Conservation (phyloP, 2,797 vertebrate genomes). For the Alauda arvensis region DNA sequence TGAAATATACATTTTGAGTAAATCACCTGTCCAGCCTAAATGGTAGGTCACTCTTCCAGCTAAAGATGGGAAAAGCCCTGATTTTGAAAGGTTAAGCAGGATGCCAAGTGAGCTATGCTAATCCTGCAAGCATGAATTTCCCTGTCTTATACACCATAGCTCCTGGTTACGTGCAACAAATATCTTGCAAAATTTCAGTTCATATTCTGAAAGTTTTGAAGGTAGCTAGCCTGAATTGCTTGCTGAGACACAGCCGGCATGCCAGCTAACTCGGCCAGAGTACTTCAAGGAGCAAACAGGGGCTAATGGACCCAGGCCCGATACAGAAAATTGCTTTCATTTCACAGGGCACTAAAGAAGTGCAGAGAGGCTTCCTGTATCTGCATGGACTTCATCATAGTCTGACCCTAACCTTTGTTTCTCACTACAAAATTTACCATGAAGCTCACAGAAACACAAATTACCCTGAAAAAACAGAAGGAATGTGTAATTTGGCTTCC, state of each 20-base stretch:
- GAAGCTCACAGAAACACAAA: neutral
- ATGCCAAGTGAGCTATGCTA: neutral
- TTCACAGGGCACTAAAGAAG: neutral
- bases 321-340: neutral
- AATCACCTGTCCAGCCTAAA: conserved; percentile 17
- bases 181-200: neutral
- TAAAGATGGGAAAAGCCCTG: neutral
- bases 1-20: conserved; percentile 21
- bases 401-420: neutral
- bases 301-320: neutral
- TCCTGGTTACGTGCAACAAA: neutral
- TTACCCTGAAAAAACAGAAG: neutral
- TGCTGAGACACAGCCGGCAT: neutral
- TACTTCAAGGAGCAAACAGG: neutral
- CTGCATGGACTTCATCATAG: neutral
- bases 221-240: neutral
- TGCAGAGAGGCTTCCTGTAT: neutral
- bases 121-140: neutral
- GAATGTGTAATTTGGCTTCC: neutral
- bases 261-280: neutral
- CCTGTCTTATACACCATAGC: neutral
- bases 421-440: neutral
- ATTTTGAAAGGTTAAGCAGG: conserved; percentile 4
- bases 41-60: conserved; percentile 7
- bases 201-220: neutral